phyloP scores from a whole-genome alignment of 2,888 invertebrate genomes.

The Melanotus villosus region DNA sequence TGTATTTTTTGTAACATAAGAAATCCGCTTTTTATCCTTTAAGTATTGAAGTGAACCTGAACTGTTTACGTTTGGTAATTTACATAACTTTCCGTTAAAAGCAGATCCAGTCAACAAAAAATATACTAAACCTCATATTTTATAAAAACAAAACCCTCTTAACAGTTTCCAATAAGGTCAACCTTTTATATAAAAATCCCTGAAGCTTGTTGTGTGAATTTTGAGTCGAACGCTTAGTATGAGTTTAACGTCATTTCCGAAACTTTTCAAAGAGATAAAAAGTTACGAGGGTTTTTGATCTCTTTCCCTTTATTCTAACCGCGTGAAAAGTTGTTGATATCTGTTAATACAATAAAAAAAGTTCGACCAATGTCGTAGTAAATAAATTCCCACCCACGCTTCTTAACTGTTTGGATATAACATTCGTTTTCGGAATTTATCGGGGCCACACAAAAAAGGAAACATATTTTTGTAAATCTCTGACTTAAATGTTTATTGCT shows the following conservation, averaged over 20 bases:
- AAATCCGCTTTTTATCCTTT: too few relatives aligned
- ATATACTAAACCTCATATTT: too few relatives aligned
- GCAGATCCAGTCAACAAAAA: too few relatives aligned
- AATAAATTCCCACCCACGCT: background rate
- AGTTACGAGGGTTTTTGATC: slow-evolving; percentile 15
- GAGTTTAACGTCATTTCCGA: slow-evolving; percentile 15
- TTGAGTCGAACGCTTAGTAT: slow-evolving; percentile 19
- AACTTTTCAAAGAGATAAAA: slow-evolving; percentile 7
- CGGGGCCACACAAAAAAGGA: background rate
- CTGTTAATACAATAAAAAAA: slow-evolving; percentile 28
- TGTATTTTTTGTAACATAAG: too few relatives aligned
- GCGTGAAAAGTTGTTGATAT: slow-evolving; percentile 24
- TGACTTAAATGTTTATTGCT: too few relatives aligned
- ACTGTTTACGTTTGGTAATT: too few relatives aligned
- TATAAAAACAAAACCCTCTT: background rate
- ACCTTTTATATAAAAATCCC: background rate
- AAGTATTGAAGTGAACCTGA: too few relatives aligned
- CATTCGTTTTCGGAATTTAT: slow-evolving; percentile 9
- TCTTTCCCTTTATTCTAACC: slow-evolving; percentile 7
- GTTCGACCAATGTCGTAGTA: slow-evolving; percentile 5
- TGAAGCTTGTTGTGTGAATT: slow-evolving; percentile 12
- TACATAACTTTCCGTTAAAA: too few relatives aligned
- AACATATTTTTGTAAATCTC: too few relatives aligned
- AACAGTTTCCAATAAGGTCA: slow-evolving; percentile 1
- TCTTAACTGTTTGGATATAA: background rate